Evolutionary conservation across 2,888 invertebrate species (phyloP).

Genomic region (Amiota minor): DNA sequence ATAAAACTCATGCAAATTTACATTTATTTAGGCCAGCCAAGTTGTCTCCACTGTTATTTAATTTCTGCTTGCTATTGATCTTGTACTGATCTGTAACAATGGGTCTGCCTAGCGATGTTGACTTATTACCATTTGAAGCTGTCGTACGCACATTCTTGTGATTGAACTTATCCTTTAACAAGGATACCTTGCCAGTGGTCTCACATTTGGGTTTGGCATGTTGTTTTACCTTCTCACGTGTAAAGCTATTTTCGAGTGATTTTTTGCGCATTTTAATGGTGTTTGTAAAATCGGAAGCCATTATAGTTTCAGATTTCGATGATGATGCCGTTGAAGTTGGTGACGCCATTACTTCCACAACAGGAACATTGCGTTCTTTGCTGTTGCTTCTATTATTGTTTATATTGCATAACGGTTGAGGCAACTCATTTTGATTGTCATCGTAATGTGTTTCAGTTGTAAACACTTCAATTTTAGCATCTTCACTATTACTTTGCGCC

Average conservation of each 20-base stretch:
- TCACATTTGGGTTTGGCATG: slow-evolving; percentile 60
- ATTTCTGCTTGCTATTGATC: slow-evolving; percentile 37
- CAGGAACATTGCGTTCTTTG: slow-evolving; percentile 18
- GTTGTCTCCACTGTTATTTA: slow-evolving; percentile 7
- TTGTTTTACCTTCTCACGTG: slow-evolving; percentile 67
- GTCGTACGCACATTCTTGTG: slow-evolving; percentile 41
- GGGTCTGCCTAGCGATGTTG: slow-evolving; percentile 50
- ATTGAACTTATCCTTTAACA: slow-evolving; percentile 69
- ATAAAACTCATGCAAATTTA: slow-evolving; percentile 43
- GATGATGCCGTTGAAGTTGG: slow-evolving; percentile 33
- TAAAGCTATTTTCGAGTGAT: slow-evolving; percentile 70
- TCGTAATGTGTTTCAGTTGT: slow-evolving; percentile 29
- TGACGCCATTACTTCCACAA: slow-evolving; percentile 12
- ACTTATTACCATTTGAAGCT: slow-evolving; percentile 39
- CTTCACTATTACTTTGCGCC: slow-evolving; percentile 42
- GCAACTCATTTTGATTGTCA: slow-evolving; percentile 40
- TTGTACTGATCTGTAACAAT: slow-evolving; percentile 49
- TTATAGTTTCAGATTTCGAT: slow-evolving; percentile 61
- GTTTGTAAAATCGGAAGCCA: slow-evolving; percentile 73
- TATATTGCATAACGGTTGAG: slow-evolving; percentile 2
- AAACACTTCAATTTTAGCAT: slow-evolving; percentile 15
- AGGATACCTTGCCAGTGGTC: slow-evolving; percentile 70
- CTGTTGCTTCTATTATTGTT: background rate
- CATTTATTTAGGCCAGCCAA: slow-evolving; percentile 29
- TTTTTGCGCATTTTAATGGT: slow-evolving; percentile 73